A percentile compares a stretch with the other conserved stretches of the same genome.
Evolutionary conservation across 1,140 invertebrate genomes (phyloP).

Genomic region (Drosophila mauritiana): DNA sequence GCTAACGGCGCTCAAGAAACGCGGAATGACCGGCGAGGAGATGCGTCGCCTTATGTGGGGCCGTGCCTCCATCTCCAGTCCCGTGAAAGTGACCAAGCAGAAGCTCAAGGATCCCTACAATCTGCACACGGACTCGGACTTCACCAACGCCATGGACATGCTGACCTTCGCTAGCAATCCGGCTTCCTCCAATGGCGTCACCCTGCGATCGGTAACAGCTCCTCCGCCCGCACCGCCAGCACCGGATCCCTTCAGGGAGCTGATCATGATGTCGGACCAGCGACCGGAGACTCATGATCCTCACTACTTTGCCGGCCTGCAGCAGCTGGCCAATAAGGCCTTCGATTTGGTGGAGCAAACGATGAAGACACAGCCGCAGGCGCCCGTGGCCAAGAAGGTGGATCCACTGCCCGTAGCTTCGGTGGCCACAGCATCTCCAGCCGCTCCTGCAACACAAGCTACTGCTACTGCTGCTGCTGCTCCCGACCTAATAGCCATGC

Average conservation of each 20-base stretch:
- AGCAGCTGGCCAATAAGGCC: constrained; percentile 85
- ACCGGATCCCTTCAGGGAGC: constrained; percentile 86
- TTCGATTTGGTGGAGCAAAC: constrained; percentile 84
- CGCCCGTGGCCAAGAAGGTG: constrained; percentile 24
- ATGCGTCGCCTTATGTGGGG: constrained; percentile 95
- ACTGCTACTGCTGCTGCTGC: constrained; percentile 1
- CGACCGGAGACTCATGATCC: constrained; percentile 83
- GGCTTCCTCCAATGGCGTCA: constrained; percentile 57
- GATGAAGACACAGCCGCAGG: constrained; percentile 68
- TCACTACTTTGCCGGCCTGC: constrained; percentile 83
- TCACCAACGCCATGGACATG: constrained; percentile 91
- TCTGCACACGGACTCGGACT: constrained; percentile 83
- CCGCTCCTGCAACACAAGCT: not conserved
- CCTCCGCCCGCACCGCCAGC: constrained; percentile 15
- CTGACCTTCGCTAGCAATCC: constrained; percentile 90
- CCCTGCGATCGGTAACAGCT: constrained; percentile 41
- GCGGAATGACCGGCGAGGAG: constrained; percentile 94
- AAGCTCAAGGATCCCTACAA: constrained; percentile 82
- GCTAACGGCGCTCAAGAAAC: constrained; percentile 91
- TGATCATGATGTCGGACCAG: constrained; percentile 85
- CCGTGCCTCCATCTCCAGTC: constrained; percentile 93
- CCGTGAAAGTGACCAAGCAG: constrained; percentile 88
- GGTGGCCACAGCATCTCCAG: not conserved
- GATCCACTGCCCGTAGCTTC: constrained; percentile 3
- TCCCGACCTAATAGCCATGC: constrained; percentile 13